Evolutionary conservation across 2,113 vertebrate genomes (phyloP).

Genomic region (Halcyon senegalensis): DNA sequence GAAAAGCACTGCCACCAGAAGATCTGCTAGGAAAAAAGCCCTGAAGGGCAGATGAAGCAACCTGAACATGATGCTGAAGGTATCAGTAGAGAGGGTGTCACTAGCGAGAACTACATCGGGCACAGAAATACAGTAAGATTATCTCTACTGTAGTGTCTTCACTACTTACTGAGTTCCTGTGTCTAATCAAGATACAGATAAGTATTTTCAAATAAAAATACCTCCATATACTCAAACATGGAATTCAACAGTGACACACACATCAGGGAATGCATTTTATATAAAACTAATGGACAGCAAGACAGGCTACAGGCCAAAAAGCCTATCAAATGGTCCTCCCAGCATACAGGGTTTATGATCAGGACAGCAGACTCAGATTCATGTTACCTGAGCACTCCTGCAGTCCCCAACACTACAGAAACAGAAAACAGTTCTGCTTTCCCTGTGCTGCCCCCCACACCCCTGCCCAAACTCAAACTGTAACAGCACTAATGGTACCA

Average conservation of each 20-base stretch:
- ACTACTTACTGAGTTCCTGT: not conserved
- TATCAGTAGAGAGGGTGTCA: not conserved
- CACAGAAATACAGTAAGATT: not conserved
- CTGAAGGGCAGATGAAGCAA: not conserved
- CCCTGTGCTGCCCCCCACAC: no score
- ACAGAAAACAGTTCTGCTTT: not conserved
- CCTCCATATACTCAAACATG: not conserved
- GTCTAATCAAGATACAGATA: not conserved
- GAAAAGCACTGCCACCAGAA: not conserved
- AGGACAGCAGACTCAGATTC: not conserved
- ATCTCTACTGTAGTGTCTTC: not conserved
- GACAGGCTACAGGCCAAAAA: not conserved
- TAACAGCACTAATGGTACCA: not conserved
- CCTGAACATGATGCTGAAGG: not conserved
- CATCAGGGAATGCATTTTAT: not conserved
- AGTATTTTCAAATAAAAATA: not conserved
- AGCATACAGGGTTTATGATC: not conserved
- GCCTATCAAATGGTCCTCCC: not conserved
- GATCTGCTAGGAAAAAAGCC: not conserved
- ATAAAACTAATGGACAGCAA: not conserved
- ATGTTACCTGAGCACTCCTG: not conserved
- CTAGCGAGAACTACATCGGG: not conserved
- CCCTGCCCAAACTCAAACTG: not conserved
- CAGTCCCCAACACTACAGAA: not conserved
- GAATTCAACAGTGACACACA: not conserved